Conservation (phyloP, 2,888 invertebrate species). For the Uropetala carovei region DNA sequence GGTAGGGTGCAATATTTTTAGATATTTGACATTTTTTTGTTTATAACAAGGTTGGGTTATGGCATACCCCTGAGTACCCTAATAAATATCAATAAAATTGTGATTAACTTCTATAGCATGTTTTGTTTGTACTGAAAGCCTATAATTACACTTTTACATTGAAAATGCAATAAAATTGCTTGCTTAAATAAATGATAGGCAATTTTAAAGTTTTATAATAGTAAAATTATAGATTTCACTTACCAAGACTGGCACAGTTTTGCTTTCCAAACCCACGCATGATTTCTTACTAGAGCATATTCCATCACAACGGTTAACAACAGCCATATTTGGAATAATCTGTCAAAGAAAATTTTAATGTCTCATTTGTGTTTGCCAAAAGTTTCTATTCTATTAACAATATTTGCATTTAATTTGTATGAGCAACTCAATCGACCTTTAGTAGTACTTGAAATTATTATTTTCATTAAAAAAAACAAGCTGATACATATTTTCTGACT, state of each 20-base stretch:
- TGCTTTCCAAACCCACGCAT: neutral
- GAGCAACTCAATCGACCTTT: neutral
- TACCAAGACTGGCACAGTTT: neutral
- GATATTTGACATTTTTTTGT: too few relatives aligned
- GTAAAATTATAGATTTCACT: neutral
- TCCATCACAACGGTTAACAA: conserved; percentile 46
- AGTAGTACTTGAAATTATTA: neutral
- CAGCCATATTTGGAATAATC: conserved; percentile 29
- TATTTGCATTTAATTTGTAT: too few relatives aligned
- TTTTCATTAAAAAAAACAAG: too few relatives aligned
- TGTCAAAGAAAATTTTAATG: neutral
- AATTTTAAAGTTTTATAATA: neutral
- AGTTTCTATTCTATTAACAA: too few relatives aligned
- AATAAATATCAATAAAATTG: neutral
- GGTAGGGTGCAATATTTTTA: too few relatives aligned
- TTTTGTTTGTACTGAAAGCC: neutral
- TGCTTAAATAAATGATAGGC: neutral
- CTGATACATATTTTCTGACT: too few relatives aligned
- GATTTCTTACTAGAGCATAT: neutral
- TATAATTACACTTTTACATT: neutral
- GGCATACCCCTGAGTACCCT: too few relatives aligned
- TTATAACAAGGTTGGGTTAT: too few relatives aligned
- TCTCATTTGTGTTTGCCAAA: too few relatives aligned
- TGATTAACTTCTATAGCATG: neutral
- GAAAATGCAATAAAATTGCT: neutral